Evolutionary conservation across 1,140 invertebrate species (phyloP).

Genomic region (Solenopsis fugax): DNA sequence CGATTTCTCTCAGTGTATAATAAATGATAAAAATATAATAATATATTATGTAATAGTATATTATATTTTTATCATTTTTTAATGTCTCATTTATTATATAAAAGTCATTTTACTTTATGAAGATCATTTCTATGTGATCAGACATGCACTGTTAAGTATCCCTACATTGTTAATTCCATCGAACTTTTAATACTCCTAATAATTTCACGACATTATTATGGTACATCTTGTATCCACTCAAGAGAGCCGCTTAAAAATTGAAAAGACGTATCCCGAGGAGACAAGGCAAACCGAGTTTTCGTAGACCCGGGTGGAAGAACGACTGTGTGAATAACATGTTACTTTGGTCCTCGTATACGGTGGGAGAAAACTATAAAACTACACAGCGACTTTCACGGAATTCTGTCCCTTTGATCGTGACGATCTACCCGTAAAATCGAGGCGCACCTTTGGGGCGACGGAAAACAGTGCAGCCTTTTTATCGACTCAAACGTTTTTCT

Average conservation of each 20-base stretch:
- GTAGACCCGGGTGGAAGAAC: conserved; percentile 2
- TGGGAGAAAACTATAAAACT: conserved; percentile 42
- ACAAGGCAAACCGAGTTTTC: background rate
- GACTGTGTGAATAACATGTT: conserved; percentile 38
- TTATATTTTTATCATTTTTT: background rate
- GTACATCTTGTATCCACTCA: background rate
- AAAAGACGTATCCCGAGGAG: background rate
- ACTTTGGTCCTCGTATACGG: background rate
- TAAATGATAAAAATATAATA: background rate
- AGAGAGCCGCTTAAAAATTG: conserved; percentile 22
- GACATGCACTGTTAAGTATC: background rate
- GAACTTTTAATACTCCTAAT: background rate
- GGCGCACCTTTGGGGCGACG: conserved; percentile 18
- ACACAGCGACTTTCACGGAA: conserved; percentile 46
- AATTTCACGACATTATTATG: conserved; percentile 13
- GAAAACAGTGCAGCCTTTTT: conserved; percentile 43
- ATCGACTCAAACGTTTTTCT: conserved; percentile 42
- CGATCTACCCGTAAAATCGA: conserved; percentile 51
- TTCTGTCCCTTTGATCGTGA: conserved; percentile 47
- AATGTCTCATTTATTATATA: background rate
- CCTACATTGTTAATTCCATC: background rate
- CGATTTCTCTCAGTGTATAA: too few species aligned
- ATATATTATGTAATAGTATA: background rate
- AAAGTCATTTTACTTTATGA: too few species aligned
- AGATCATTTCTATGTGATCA: background rate